A percentile compares a stretch with the other conserved stretches of the same genome.
Conservation (phyloP, 2,888 invertebrate genomes). For the Pammene aurita region DNA sequence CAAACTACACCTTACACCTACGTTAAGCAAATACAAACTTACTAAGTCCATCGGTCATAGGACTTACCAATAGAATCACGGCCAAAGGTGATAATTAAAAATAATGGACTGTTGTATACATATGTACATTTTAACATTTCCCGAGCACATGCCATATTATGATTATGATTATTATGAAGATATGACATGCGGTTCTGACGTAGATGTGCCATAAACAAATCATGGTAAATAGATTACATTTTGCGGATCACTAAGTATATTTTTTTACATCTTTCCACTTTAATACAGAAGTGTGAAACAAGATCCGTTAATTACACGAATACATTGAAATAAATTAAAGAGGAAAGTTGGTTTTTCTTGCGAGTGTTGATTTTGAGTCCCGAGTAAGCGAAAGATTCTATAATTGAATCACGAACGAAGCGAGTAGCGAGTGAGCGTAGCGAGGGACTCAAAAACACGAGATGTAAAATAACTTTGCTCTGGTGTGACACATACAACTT, state of each 20-base stretch:
- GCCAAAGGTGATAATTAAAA: constrained; percentile 20
- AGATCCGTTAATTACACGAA: too few species aligned
- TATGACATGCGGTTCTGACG: constrained; percentile 9
- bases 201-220: neutral
- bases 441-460: too few species aligned
- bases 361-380: too few species aligned
- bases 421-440: too few species aligned
- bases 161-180: too few species aligned
- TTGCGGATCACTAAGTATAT: neutral
- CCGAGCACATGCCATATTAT: neutral
- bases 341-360: too few species aligned
- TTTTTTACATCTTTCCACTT: neutral
- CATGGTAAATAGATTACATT: neutral
- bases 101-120: neutral
- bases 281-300: neutral
- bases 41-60: neutral
- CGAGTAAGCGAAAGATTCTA: too few species aligned
- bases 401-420: too few species aligned
- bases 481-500: too few species aligned
- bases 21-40: constrained; percentile 1
- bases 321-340: too few species aligned
- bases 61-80: too few species aligned
- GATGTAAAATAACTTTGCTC: too few species aligned
- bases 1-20: constrained; percentile 7
- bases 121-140: constrained; percentile 1